Conservation (phyloP, 2,797 vertebrate genomes). For the Spinibarbus caldwelli region DNA sequence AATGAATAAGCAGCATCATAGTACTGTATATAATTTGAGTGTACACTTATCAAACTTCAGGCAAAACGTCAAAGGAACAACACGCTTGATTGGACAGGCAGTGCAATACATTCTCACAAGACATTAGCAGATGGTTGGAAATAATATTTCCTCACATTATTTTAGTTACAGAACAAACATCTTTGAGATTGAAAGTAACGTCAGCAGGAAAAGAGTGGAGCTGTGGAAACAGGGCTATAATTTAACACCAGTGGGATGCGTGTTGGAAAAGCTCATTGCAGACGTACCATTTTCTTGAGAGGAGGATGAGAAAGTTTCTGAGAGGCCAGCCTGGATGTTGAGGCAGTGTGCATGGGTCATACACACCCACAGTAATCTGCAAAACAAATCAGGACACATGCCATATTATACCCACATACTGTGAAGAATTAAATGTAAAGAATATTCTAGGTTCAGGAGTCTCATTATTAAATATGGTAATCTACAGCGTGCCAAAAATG, state of each 20-base stretch:
- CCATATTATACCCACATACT: background rate
- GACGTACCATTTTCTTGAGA: slow-evolving; percentile 87
- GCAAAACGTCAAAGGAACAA: no score
- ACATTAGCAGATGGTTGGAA: slow-evolving; percentile 20
- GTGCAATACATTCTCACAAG: no score
- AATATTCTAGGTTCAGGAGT: background rate
- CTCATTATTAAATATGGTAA: background rate
- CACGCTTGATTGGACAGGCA: no score
- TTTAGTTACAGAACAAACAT: background rate
- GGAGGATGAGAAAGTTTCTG: slow-evolving; percentile 90
- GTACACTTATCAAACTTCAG: no score
- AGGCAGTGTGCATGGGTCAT: slow-evolving; percentile 93
- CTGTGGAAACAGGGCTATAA: slow-evolving; percentile 26
- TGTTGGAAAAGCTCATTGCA: slow-evolving; percentile 28
- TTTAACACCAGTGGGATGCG: slow-evolving; percentile 36
- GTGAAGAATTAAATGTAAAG: background rate
- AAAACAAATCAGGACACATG: slow-evolving; percentile 20
- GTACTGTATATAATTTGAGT: no score
- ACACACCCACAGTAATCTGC: slow-evolving; percentile 91
- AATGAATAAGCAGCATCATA: no score
- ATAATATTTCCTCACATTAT: slow-evolving; percentile 1
- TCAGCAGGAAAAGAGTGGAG: background rate
- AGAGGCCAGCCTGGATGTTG: slow-evolving; percentile 97
- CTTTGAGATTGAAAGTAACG: background rate
- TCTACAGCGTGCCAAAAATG: no score